Conservation (phyloP, 2,113 vertebrate species). For the Ginglymostoma cirratum region DNA sequence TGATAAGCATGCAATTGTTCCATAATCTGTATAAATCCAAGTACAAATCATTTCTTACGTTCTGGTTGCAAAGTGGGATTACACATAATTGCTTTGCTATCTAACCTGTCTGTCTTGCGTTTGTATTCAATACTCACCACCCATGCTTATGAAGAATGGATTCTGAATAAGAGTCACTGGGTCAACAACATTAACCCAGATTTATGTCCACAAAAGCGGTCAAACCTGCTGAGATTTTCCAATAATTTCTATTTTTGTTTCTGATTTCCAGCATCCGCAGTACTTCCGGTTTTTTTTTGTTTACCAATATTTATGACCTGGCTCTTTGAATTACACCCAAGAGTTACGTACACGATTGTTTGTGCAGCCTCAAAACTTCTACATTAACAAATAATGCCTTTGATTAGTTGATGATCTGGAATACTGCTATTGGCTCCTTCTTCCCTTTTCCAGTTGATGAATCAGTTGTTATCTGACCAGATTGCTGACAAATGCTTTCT, state of each 20-base stretch:
- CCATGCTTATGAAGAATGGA: too few relatives aligned
- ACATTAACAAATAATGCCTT: not conserved
- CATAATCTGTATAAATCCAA: not conserved
- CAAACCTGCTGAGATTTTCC: too few relatives aligned
- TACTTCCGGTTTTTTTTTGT: too few relatives aligned
- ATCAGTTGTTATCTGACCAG: not conserved
- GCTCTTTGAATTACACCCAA: not conserved
- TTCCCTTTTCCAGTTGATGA: not conserved
- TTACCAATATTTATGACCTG: not conserved
- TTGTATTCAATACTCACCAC: not conserved
- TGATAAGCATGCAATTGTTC: not conserved
- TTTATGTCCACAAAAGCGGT: too few relatives aligned
- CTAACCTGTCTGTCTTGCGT: not conserved
- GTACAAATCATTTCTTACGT: not conserved
- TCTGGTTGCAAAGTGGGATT: not conserved
- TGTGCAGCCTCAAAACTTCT: not conserved
- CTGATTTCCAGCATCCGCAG: too few relatives aligned
- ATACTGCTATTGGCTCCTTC: not conserved
- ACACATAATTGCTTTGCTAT: not conserved
- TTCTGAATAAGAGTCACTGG: too few relatives aligned
- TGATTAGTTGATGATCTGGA: not conserved
- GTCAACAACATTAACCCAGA: too few relatives aligned
- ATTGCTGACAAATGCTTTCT: not conserved
- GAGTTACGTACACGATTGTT: not conserved
- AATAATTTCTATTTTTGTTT: too few relatives aligned